Evolutionary conservation across 2,797 vertebrate genomes (phyloP), one percentile per base, ranked within the genome.

Genomic region (Argentina silus): DNA sequence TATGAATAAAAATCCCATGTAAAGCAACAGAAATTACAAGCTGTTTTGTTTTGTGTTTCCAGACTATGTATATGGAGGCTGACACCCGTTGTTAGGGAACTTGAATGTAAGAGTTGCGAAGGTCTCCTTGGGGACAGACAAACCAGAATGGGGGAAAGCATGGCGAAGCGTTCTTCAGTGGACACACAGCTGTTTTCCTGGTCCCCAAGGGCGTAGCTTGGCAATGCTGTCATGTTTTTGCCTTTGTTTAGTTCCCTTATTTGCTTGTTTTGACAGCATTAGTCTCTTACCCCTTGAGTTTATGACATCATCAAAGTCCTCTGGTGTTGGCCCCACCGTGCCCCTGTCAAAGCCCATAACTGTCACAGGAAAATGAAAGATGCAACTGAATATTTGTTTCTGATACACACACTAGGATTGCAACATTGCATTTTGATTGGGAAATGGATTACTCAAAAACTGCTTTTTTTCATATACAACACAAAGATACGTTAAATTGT

Each of bases 141-240:
- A 36, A 36, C 27, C 21, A 42, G 5, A 69, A 44, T 27, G 50
- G 47, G 76, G 72, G 75, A 73, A 61, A 63, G 56, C 61, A n/a
- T 76, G 78, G 84, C 65, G 21, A 81, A 47, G 42, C 75, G 72
- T 84, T 75, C 81, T 87, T 89, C 77, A 87, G 86, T 79, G 78
- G 78, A 87, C 43, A 72, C 77, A 80, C 89, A 91, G 89, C 84
- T 92, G 90, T 76, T 86, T 87, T 82, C 77, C 79, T 78, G 70
- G 73, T 83, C 79, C 78, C 63, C 61, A 65, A 42, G 53, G 67
- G 81, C 86, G 72, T 76, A 50, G 2, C 75, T 81, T 14, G 7
- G 74, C 77, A 57, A 51, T 36, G 51, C 19, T 82, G 78, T 76
- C 70, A 71, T 74, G 72, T 21, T 82, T 60, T 73, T 69, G 61